Percentiles rank a stretch among this genome's conserved stretches.
phyloP scores from a whole-genome alignment of 2,797 vertebrate genomes.

The Platyrinchus mystaceus region DNA sequence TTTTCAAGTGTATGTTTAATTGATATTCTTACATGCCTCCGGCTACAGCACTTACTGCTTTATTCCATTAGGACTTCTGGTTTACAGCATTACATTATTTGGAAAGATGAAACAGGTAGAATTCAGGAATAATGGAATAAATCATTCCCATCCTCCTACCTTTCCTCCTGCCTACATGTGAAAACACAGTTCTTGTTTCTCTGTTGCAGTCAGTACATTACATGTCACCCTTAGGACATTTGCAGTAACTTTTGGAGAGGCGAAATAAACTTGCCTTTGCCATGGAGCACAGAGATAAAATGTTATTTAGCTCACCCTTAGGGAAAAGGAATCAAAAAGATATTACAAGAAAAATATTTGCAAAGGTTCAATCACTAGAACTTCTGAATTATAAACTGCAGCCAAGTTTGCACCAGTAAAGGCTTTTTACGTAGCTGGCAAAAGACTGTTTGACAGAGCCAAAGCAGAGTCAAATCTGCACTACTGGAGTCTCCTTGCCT shows the following conservation, averaged over 20 bases:
- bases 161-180: neutral
- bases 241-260: neutral
- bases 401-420: neutral
- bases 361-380: neutral
- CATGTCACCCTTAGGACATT: neutral
- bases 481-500: neutral
- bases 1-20: conserved; percentile 40
- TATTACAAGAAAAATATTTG: neutral
- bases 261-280: neutral
- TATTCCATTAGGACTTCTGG: neutral
- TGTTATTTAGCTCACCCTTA: neutral
- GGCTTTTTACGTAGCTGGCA: neutral
- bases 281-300: neutral
- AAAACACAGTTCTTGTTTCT: neutral
- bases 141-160: neutral
- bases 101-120: neutral
- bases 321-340: neutral
- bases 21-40: conserved; percentile 6
- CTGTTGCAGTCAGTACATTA: neutral
- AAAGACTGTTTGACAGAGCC: neutral
- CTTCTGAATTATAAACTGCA: neutral
- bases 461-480: neutral
- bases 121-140: neutral
- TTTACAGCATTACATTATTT: neutral
- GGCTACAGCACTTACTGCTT: conserved; percentile 8